Conservation (phyloP, 2,113 vertebrate species). For the Semnornis frantzii region DNA sequence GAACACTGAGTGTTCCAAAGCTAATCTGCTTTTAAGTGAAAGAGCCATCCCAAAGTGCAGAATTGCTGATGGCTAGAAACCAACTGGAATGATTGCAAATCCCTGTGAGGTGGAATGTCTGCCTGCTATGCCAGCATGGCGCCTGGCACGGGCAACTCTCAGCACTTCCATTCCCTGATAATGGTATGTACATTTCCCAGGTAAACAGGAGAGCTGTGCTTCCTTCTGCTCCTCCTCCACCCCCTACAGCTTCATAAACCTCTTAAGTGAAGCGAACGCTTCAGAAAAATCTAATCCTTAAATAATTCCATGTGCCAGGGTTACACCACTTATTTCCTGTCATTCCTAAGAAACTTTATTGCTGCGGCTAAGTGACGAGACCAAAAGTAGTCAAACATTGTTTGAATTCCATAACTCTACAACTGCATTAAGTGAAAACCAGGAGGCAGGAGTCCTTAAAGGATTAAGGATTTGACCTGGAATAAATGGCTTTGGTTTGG, state of each 20-base stretch:
- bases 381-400: background rate
- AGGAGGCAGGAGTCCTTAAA: background rate
- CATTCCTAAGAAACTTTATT: background rate
- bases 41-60: background rate
- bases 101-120: too few relatives aligned
- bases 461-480: background rate
- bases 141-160: background rate
- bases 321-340: background rate
- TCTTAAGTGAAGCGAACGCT: background rate
- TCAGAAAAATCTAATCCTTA: background rate
- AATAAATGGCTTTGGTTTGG: background rate
- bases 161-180: background rate
- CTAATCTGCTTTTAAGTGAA: background rate
- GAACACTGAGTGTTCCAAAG: background rate
- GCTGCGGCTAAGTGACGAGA: background rate
- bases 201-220: background rate
- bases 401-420: background rate
- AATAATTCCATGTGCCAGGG: background rate
- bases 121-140: background rate
- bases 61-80: background rate
- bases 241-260: background rate
- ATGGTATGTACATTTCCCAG: fast-evolving
- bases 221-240: background rate
- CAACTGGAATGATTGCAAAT: background rate
- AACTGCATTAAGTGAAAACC: too few relatives aligned